Percentiles rank a stretch among this genome's conserved stretches.
Conservation (phyloP, 1,140 invertebrate species). For the Thaumetopoea pityocampa region DNA sequence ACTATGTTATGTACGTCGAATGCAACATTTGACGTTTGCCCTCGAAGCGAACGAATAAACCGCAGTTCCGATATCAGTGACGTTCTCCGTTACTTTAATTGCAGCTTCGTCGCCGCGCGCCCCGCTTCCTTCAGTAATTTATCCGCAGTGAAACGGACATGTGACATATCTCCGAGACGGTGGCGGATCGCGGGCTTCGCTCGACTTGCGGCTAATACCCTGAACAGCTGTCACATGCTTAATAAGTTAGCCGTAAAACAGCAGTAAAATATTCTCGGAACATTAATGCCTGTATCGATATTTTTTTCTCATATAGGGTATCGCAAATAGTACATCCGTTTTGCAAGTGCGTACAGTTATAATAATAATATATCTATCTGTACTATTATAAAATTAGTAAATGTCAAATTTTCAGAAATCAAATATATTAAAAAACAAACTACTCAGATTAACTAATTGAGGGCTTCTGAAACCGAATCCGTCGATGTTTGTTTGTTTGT, state of each 20-base stretch:
- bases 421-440: too few species aligned
- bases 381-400: too few species aligned
- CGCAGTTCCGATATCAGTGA: constrained; percentile 46
- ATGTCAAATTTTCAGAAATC: too few species aligned
- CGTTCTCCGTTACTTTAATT: constrained; percentile 63
- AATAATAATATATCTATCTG: too few species aligned
- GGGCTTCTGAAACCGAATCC: too few species aligned
- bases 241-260: constrained; percentile 47
- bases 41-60: constrained; percentile 38
- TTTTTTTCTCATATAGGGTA: constrained; percentile 22
- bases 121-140: constrained; percentile 52
- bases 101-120: constrained; percentile 49
- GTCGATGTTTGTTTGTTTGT: too few species aligned
- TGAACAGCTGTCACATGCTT: constrained; percentile 44
- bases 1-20: too few species aligned
- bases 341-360: too few species aligned
- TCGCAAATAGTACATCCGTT: too few species aligned
- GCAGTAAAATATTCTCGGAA: constrained; percentile 45
- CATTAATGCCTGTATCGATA: constrained; percentile 20
- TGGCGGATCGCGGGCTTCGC: constrained; percentile 40
- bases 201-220: constrained; percentile 56
- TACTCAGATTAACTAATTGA: too few species aligned
- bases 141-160: constrained; percentile 60
- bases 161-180: constrained; percentile 53
- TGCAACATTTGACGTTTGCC: constrained; percentile 33